These are phyloP conservation scores for Apostichopus japonicus DNA, from an alignment of 35 echinoderm and acorn worm species.

Conservation along the genomic window DNA sequence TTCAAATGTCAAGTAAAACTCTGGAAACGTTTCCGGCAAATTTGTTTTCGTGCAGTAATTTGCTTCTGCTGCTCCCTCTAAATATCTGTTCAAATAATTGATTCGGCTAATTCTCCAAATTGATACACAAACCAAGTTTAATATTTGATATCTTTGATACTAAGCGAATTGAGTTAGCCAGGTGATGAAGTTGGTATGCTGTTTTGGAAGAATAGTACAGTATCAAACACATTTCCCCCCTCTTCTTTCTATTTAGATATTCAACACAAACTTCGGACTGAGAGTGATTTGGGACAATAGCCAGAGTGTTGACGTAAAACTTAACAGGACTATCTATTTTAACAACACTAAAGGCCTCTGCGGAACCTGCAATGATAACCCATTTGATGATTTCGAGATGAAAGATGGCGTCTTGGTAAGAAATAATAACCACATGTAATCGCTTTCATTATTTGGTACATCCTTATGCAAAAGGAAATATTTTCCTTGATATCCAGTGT, in stretches of 20 bases:
- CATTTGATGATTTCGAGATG: background rate
- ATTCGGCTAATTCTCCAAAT: no score
- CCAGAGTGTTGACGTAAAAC: background rate
- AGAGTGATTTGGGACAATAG: background rate
- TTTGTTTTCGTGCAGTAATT: no score
- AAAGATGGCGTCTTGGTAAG: background rate
- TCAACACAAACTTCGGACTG: conserved; percentile 4
- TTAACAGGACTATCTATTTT: conserved; percentile 25
- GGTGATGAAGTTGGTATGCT: no score
- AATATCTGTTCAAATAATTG: no score
- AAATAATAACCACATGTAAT: background rate
- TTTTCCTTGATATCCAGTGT: background rate
- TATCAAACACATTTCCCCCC: no score
- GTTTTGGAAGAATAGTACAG: no score
- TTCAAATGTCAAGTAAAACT: no score
- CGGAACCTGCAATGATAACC: background rate
- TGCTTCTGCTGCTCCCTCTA: no score
- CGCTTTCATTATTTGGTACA: background rate
- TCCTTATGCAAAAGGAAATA: background rate
- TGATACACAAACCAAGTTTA: no score
- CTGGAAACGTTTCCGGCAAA: no score
- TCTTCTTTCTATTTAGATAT: background rate
- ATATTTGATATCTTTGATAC: no score
- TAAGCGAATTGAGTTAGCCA: no score
- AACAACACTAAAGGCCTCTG: conserved; percentile 15